These are phyloP conservation scores for Phataginus tricuspis DNA, from an alignment of 2,797 vertebrate genomes.

Conservation along the genomic window DNA sequence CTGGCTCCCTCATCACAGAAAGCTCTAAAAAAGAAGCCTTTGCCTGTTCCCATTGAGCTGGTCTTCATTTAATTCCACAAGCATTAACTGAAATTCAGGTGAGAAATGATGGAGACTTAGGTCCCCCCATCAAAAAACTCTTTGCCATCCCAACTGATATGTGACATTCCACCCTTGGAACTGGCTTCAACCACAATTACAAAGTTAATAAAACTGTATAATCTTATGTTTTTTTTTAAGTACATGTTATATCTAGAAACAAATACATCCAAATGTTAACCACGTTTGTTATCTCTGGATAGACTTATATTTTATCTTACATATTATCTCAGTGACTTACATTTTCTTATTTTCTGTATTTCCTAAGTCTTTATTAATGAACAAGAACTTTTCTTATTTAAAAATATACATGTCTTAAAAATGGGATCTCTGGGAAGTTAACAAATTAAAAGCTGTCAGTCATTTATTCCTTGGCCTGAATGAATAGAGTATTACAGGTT, in stretches of 20 bases:
- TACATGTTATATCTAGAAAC: background rate
- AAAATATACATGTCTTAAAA: slow-evolving; percentile 24
- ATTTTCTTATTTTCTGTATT: slow-evolving; percentile 42
- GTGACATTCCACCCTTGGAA: background rate
- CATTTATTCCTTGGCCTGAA: background rate
- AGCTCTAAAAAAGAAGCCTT: background rate
- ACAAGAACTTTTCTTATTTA: slow-evolving; percentile 16
- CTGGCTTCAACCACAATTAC: background rate
- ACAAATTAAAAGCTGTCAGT: slow-evolving; percentile 23
- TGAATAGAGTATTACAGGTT: background rate
- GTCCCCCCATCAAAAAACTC: background rate
- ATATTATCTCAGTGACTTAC: slow-evolving; percentile 2
- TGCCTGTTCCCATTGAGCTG: background rate
- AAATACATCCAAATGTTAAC: slow-evolving; percentile 32
- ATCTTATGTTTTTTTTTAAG: background rate
- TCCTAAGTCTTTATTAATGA: slow-evolving; percentile 48
- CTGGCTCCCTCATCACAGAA: background rate
- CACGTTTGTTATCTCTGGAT: background rate
- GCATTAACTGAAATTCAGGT: background rate
- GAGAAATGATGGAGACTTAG: background rate
- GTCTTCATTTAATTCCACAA: background rate
- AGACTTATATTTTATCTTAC: background rate
- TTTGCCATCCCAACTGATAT: background rate
- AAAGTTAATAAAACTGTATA: slow-evolving; percentile 16
- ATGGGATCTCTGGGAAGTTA: background rate